Conservation (phyloP, 2,888 invertebrate species). For the Drosophila pseudotakahashii region DNA sequence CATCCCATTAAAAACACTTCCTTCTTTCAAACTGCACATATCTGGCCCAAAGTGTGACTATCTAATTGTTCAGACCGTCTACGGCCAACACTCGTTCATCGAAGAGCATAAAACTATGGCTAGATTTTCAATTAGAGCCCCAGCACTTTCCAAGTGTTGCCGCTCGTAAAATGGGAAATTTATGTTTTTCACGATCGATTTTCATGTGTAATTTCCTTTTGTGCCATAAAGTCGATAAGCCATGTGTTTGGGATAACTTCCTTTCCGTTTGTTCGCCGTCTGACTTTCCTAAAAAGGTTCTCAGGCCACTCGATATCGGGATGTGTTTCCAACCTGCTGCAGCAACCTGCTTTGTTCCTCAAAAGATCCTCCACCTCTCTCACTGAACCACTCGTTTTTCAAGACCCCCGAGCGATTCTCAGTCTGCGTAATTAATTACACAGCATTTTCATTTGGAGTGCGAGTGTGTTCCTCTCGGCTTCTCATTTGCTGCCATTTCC, state of each 20-base stretch:
- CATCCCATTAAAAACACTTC: slow-evolving; percentile 10
- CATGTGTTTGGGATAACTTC: slow-evolving; percentile 65
- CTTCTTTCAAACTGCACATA: background rate
- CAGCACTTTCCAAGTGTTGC: slow-evolving; percentile 9
- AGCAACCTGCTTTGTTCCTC: slow-evolving; percentile 24
- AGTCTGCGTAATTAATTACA: slow-evolving; percentile 73
- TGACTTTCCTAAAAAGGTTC: slow-evolving; percentile 25
- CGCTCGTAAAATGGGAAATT: slow-evolving; percentile 56
- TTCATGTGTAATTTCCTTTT: slow-evolving; percentile 62
- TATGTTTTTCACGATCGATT: slow-evolving; percentile 49
- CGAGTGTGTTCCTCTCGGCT: slow-evolving; percentile 28
- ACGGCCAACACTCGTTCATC: background rate
- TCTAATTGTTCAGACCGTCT: slow-evolving; percentile 29
- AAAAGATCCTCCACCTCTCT: slow-evolving; percentile 4
- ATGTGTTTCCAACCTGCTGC: slow-evolving; percentile 25
- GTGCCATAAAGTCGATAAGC: slow-evolving; percentile 37
- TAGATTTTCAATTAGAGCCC: slow-evolving; percentile 34
- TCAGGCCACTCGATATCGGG: slow-evolving; percentile 32
- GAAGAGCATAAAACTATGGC: slow-evolving; percentile 13
- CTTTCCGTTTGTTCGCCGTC: slow-evolving; percentile 37
- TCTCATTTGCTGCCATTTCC: slow-evolving; percentile 52
- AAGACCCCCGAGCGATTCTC: slow-evolving; percentile 33
- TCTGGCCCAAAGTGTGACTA: slow-evolving; percentile 45
- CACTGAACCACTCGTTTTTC: background rate
- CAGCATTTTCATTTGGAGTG: slow-evolving; percentile 76